Evolutionary conservation across 2,888 invertebrate species (phyloP).

Genomic region (Sminthurides aquaticus): DNA sequence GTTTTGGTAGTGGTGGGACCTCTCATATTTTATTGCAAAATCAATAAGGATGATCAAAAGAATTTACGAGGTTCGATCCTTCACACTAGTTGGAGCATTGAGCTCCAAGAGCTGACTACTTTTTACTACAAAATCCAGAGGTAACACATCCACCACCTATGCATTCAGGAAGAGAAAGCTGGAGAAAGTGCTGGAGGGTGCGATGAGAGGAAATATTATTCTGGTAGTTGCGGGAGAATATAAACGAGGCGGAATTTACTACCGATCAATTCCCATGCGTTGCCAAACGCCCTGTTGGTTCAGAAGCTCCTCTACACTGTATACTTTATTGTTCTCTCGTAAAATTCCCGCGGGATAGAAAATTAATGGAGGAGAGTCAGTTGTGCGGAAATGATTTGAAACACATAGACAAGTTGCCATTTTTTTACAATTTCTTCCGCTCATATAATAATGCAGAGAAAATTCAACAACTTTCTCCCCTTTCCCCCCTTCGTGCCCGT

Average conservation of each 20-base stretch:
- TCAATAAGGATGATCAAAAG: slow-evolving; percentile 31
- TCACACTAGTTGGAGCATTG: neutral
- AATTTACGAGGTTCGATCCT: slow-evolving; percentile 6
- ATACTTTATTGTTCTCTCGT: neutral
- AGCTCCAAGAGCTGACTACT: too few relatives aligned
- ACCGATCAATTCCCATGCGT: neutral
- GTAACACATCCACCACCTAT: too few relatives aligned
- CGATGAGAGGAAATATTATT: neutral
- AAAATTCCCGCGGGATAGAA: neutral
- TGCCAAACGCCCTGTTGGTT: neutral
- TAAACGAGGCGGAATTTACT: neutral
- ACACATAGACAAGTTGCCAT: neutral
- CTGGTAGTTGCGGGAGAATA: neutral
- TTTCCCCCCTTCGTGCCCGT: too few relatives aligned
- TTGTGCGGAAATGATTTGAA: neutral
- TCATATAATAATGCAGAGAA: too few relatives aligned
- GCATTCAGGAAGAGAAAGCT: neutral
- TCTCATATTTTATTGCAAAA: slow-evolving; percentile 33
- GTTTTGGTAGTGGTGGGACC: too few relatives aligned
- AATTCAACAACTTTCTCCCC: too few relatives aligned
- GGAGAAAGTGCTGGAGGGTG: too few relatives aligned
- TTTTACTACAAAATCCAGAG: too few relatives aligned
- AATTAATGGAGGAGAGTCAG: neutral
- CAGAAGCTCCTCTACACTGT: too few relatives aligned
- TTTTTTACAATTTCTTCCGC: neutral